phyloP scores from a whole-genome alignment of 2,797 vertebrate genomes.

The Sphenodon punctatus region DNA sequence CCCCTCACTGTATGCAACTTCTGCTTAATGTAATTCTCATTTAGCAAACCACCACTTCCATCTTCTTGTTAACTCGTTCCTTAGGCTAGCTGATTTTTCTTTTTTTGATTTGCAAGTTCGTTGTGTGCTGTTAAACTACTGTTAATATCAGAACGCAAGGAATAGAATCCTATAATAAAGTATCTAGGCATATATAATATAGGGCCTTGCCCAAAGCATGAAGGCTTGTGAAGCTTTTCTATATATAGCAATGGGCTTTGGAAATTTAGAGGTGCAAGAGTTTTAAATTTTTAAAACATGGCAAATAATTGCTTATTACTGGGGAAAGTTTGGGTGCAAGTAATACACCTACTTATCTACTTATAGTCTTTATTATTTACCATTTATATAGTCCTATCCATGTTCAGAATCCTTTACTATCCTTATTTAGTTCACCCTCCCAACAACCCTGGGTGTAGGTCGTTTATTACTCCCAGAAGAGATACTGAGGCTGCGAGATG shows the following conservation, averaged over 20 bases:
- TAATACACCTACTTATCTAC: too few species aligned
- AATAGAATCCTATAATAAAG: background rate
- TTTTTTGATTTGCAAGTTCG: background rate
- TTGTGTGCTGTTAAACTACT: background rate
- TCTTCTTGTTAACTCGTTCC: background rate
- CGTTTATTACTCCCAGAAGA: too few species aligned
- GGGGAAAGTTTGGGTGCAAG: background rate
- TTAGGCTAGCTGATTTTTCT: background rate
- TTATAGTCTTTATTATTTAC: too few species aligned
- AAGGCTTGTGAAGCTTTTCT: too few species aligned
- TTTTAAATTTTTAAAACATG: background rate
- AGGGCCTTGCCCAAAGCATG: background rate
- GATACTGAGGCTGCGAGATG: too few species aligned
- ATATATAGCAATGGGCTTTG: too few species aligned
- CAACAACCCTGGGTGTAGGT: too few species aligned
- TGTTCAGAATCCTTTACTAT: too few species aligned
- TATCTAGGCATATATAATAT: background rate
- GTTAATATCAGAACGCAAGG: background rate
- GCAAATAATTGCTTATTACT: background rate
- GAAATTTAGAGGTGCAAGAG: background rate
- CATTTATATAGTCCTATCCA: too few species aligned
- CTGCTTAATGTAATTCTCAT: background rate
- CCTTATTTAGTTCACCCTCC: too few species aligned
- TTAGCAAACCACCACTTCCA: background rate
- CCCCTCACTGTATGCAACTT: background rate